A percentile compares a stretch with the other conserved stretches of the same genome.
phyloP scores from a whole-genome alignment of 92 coral and sea anemone species.

The Blastomussa wellsi region DNA sequence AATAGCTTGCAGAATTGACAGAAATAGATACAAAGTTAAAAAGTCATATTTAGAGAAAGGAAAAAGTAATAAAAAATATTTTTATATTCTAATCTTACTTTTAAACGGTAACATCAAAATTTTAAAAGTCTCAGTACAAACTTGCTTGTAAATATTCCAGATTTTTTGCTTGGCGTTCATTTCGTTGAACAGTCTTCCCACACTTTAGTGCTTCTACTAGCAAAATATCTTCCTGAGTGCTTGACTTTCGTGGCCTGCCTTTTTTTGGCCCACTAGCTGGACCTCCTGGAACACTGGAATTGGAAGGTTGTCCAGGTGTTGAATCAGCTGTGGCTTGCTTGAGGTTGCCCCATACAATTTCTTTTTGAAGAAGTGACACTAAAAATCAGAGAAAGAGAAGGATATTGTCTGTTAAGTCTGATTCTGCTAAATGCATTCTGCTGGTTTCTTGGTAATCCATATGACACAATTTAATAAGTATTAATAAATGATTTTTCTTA shows the following conservation, averaged over 20 bases:
- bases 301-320: conserved; percentile 31
- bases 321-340: conserved; percentile 43
- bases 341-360: conserved; percentile 7
- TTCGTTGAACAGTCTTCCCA: conserved; percentile 40
- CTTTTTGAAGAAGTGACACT: conserved; percentile 49
- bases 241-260: conserved; percentile 43
- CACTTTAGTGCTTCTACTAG: conserved; percentile 33
- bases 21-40: no score
- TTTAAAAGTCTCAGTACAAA: conserved; percentile 13
- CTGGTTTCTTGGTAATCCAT: no score
- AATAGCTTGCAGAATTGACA: no score
- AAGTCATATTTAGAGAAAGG: no score
- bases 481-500: no score
- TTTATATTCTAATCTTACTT: no score
- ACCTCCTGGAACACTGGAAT: conserved; percentile 18
- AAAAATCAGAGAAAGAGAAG: conserved; percentile 1
- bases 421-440: no score
- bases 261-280: conserved; percentile 5
- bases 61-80: no score
- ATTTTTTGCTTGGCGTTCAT: conserved; percentile 44
- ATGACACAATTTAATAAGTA: no score
- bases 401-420: no score
- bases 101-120: no score
- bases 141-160: conserved; percentile 43
- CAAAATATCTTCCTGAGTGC: conserved; percentile 23